These are phyloP conservation scores for Brenthis hecate DNA, from an alignment of 2,888 invertebrate species.

Conservation along the genomic window DNA sequence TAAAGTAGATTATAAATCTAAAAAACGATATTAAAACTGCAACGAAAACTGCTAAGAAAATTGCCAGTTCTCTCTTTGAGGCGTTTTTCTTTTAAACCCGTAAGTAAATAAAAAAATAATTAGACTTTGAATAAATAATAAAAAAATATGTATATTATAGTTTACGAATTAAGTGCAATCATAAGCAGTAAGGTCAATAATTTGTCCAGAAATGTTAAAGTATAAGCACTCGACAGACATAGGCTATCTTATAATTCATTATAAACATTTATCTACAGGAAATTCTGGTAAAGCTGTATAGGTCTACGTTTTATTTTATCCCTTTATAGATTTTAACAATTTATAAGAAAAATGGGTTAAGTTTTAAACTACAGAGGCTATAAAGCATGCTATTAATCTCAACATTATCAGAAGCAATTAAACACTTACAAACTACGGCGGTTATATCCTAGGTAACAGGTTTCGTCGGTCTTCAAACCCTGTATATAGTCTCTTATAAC, in stretches of 20 bases:
- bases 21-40: too few species aligned
- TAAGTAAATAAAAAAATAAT: neutral
- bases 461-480: conserved; percentile 29
- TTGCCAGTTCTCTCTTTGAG: too few species aligned
- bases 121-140: too few species aligned
- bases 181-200: neutral
- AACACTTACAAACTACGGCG: conserved; percentile 43
- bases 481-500: conserved; percentile 26
- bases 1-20: too few species aligned
- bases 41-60: too few species aligned
- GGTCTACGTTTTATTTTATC: neutral
- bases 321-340: neutral
- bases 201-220: neutral
- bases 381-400: conserved; percentile 22
- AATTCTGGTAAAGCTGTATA: neutral
- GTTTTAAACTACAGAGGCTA: neutral
- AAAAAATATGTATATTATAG: too few species aligned
- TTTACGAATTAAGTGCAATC: too few species aligned
- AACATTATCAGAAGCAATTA: conserved; percentile 41
- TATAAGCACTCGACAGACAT: conserved; percentile 12
- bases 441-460: conserved; percentile 34
- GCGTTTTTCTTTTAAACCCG: too few species aligned
- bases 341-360: neutral
- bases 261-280: neutral
- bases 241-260: conserved; percentile 18